Evolutionary conservation across 1,140 invertebrate genomes (phyloP), one percentile per base, ranked within the genome.

Genomic region (Euwallacea similis): DNA sequence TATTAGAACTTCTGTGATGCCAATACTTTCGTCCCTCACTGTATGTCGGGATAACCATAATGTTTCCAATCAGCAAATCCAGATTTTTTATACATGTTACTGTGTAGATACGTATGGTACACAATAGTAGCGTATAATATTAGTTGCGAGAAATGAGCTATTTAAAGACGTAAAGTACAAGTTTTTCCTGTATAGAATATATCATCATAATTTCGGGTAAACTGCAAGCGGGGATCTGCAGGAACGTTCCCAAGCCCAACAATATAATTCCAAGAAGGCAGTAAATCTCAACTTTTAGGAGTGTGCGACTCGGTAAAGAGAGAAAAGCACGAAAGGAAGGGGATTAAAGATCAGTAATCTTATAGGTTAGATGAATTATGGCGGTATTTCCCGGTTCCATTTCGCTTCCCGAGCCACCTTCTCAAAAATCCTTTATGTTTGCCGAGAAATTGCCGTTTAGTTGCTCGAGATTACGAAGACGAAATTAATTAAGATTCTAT

Each of bases 271-370:
- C 85, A 83, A 80, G 80, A 80, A 74, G 80, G 81, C 85, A 86
- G 84, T 88, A 88, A 88, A 88, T 88, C 87, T 88, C 86, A 88
- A 87, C 85, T 88, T 88, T 87, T 86, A 86, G 85, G 84, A 84
- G 84, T 82, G 81, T 81, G 79, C 80, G 79, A 81, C 76, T 76
- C 76, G 77, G 77, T 80, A 80, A 79, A 79, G 78, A 79, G 78
- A 79, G 76, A 76, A 77, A 73, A 78, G 74, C 68, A 73, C 73
- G 75, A 77, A 77, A 77, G 79, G 82, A 84, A 84, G 85, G 85
- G 87, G 87, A 88, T 88, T 88, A 88, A 88, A 88, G 87, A 88
- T 88, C 86, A 88, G 86, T 88, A 87, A 88, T 88, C 87, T 88
- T 86, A 86, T 84, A 84, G 85, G 81, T 81, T 83, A 82, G 85